Evolutionary conservation across 1,140 invertebrate species (phyloP), one percentile per base, ranked within the genome.

Genomic region (Papilio glaucus): DNA sequence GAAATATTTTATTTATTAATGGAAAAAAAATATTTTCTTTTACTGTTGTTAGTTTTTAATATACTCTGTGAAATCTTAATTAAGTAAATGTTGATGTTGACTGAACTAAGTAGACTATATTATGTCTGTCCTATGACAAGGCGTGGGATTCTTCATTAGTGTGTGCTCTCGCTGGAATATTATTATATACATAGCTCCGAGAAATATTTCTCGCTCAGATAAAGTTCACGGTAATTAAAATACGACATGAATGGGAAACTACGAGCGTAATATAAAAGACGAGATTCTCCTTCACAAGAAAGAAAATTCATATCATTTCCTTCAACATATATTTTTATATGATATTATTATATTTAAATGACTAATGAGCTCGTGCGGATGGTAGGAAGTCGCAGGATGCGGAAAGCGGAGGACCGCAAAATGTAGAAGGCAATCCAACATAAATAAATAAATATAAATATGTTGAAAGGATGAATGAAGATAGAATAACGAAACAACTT

Each of bases 171-270:
- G 49, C 21, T 57, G 21, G 49, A 57, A 53, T 53, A 53, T 53
- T 53, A 53, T 57, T 24, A 57, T 57, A 57, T 24, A 57, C 24
- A 57, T 57, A 24, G 49, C 49, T 12, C 9, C 49, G 49, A 26
- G 49, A 57, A 57, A 57, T 57, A 57, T 57, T 24, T 24, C 49
- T 57, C 18, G 49, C 49, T 57, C 49, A 57, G 49, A 57, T 57
- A 57, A 57, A 57, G 49, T 57, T 57, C 49, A 57, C 49, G 49
- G 49, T 24, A 57, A 57, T 57, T 57, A 57, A 57, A 57, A 57
- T 57, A 57, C 49, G 49, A 57, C 49, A 57, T 57, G 49, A 57
- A 57, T 57, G 21, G 49, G 12, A 21, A 57, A 57, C 49, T 57
- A 13, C 49, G 10, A 57, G 49, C 49, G 10, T 57, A 12, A 57